These are phyloP conservation scores for Sycobia sp. DNA, from an alignment of 1,140 invertebrate species.

Conservation along the genomic window DNA sequence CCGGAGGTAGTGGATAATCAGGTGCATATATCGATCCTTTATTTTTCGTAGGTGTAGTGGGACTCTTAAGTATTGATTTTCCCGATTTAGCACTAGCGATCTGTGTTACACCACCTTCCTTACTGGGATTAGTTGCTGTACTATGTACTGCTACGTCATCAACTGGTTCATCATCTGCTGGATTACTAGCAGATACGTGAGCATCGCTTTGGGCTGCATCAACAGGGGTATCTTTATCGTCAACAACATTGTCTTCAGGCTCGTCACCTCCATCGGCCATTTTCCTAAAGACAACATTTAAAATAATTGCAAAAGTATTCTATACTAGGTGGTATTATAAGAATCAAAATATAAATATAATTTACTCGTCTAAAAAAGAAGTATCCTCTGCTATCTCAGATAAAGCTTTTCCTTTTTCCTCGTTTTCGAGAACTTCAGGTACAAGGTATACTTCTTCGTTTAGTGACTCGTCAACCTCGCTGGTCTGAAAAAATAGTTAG, in stretches of 20 bases:
- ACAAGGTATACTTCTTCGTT: neutral
- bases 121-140: neutral
- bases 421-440: neutral
- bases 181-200: too few species aligned
- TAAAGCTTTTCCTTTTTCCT: neutral
- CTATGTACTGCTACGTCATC: neutral
- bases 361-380: neutral
- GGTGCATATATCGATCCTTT: slow-evolving; percentile 10
- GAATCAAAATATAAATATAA: neutral
- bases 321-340: neutral
- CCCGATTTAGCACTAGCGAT: too few species aligned
- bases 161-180: neutral
- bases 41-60: too few species aligned
- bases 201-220: too few species aligned
- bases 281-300: too few species aligned
- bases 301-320: too few species aligned
- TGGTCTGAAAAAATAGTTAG: slow-evolving; percentile 4
- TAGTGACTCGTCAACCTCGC: neutral
- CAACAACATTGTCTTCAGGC: too few species aligned
- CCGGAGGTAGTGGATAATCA: slow-evolving; percentile 29
- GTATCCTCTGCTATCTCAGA: slow-evolving; percentile 11
- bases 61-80: neutral
- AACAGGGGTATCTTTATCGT: too few species aligned
- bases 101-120: too few species aligned
- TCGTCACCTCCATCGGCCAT: neutral